Evolutionary conservation across 37 sponge, comb jelly and placozoan species (phyloP), one percentile per base, ranked within the genome.

Genomic region (Diacarnus erythraeanus): DNA sequence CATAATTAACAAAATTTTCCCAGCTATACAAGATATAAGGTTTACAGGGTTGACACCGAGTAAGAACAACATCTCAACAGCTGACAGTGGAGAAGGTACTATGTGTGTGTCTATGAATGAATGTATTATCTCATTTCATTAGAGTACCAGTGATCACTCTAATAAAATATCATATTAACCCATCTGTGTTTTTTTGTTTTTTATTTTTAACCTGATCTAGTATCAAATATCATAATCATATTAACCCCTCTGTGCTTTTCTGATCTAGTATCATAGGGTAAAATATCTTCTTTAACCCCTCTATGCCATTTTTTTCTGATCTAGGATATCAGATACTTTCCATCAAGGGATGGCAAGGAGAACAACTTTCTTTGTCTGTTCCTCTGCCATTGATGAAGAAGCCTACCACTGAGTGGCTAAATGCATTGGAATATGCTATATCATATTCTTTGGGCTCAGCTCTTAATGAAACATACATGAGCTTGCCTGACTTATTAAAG

Each of bases 241-340:
- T 20, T 54, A 54, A 54, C 17, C 56, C 17, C 17, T 10, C 56
- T 54, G 56, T 54, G 56, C 10, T 54, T 54, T 54, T 10, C 17
- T 17, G 17, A 20, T 54, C 56, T 54, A 54, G 56, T 20, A 54
- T 20, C 56, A 54, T 17, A 54, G 17, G 17, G 17, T 17, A 54
- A 17, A 10, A 54, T 54, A 17, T 20, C 17, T 54, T n/a, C n/a
- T n/a, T n/a, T n/a, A n/a, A n/a, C n/a, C n/a, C n/a, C n/a, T n/a
- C n/a, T n/a, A n/a, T n/a, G n/a, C n/a, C n/a, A n/a, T n/a, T 10
- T 65, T 41, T 75, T 59, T 73, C 57, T 75, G 31, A 20, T 54
- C 12, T 29, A 91, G 92, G 92, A 63, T 61, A 61, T 61, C 89
- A 92, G 64, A n/a, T 92, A 22, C 38, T 77, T 6, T 38, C 39